Percentiles rank a stretch among this genome's conserved stretches.
Conservation (phyloP, 2,797 vertebrate species). For the Peromyscus nudipes region DNA sequence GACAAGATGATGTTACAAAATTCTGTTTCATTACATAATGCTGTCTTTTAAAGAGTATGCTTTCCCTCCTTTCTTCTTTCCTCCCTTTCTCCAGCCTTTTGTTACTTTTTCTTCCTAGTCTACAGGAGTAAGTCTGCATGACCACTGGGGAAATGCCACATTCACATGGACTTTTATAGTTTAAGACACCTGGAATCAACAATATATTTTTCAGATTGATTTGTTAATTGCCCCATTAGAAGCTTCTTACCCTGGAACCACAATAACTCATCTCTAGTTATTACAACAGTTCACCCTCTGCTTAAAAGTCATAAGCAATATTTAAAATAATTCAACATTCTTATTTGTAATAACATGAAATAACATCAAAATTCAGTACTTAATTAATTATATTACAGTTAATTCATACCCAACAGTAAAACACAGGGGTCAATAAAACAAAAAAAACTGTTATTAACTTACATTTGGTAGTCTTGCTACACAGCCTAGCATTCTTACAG, state of each 20-base stretch:
- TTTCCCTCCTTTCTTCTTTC: fast-evolving
- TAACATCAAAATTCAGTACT: conserved; percentile 8
- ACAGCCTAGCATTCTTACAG: not conserved
- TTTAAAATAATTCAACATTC: not conserved
- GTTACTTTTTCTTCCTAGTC: not conserved
- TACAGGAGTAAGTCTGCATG: not conserved
- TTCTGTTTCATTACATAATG: not conserved
- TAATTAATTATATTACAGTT: not conserved
- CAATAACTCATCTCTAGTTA: not conserved
- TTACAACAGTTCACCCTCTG: not conserved
- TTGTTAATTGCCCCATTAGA: not conserved
- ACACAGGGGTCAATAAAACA: not conserved
- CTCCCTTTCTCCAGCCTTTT: not conserved
- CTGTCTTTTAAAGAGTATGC: not conserved
- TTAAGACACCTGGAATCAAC: conserved; percentile 15
- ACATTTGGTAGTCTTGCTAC: not conserved
- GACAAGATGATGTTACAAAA: not conserved
- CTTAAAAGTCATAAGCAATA: conserved; percentile 8
- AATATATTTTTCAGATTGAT: conserved; percentile 4
- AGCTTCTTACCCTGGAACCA: not conserved
- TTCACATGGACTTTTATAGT: not conserved
- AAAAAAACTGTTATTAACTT: not conserved
- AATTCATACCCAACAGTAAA: conserved; percentile 48
- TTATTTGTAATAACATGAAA: conserved; percentile 40
- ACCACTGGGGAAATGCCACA: not conserved